phyloP scores from a whole-genome alignment of 1,140 invertebrate genomes.

The Drosophila sp. region DNA sequence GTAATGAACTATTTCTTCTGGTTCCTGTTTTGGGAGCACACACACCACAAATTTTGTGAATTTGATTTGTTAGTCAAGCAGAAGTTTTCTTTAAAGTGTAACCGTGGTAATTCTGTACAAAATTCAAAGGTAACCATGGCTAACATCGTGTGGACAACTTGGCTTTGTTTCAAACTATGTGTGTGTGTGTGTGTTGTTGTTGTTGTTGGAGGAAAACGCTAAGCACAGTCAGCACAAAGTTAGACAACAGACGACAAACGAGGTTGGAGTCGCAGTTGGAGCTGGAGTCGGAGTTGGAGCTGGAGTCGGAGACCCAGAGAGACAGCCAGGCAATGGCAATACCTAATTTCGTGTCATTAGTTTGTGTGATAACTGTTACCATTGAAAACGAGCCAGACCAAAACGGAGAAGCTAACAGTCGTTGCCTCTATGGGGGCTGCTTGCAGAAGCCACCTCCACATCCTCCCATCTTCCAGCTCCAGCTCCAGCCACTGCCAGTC shows the following conservation, averaged over 20 bases:
- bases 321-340: constrained; percentile 51
- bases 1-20: constrained; percentile 13
- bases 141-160: constrained; percentile 42
- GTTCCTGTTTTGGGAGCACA: too few relatives aligned
- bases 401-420: constrained; percentile 63
- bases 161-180: constrained; percentile 56
- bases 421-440: constrained; percentile 37
- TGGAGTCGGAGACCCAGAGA: constrained; percentile 9
- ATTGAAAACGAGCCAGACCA: constrained; percentile 76
- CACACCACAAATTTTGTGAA: not conserved
- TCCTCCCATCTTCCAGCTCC: not conserved
- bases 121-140: constrained; percentile 66
- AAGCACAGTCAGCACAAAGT: constrained; percentile 43
- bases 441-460: constrained; percentile 14
- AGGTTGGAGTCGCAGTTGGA: constrained; percentile 30
- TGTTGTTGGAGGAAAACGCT: constrained; percentile 4
- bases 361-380: constrained; percentile 83
- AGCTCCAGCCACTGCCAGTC: constrained; percentile 24
- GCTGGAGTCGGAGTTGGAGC: constrained; percentile 33
- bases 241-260: constrained; percentile 6
- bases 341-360: constrained; percentile 83
- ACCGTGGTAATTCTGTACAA: constrained; percentile 45
- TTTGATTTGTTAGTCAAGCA: not conserved
- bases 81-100: constrained; percentile 30
- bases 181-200: too few relatives aligned